Evolutionary conservation across 1,140 invertebrate species (phyloP), one percentile per base, ranked within the genome.

Genomic region (Micrasema longulum): DNA sequence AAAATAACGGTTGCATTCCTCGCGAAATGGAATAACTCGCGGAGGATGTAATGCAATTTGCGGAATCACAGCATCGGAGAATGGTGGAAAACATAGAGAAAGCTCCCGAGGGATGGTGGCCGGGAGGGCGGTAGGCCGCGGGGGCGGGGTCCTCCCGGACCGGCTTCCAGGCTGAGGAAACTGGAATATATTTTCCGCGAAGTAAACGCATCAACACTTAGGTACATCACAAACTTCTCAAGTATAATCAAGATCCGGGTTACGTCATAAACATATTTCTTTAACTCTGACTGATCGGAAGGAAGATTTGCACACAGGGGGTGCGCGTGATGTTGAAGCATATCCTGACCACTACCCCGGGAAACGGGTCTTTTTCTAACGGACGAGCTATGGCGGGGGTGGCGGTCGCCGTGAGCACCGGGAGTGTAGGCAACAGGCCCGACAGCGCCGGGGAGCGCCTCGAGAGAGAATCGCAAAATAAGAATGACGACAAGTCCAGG

Each of bases 251-350:
- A n/a, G n/a, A n/a, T n/a, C n/a, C n/a, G n/a, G n/a, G n/a, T n/a
- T n/a, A n/a, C n/a, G n/a, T n/a, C n/a, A n/a, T n/a, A n/a, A n/a
- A 31, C 2, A 31, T 31, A 31, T 31, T 55, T 12, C 4, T 7
- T 14, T 60, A 26, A 63, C 7, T 14, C 12, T 10, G 20, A 18
- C 5, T 38, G 41, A 48, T 64, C 60, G 60, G 47, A 26, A 64
- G 60, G 6, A 3, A 38, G 16, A 26, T 22, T 20, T 47, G 18
- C 41, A 64, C 23, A 12, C 14, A 23, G 60, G 76, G 52, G 14
- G 63, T 48, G 50, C 62, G 78, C 79, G 80, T 76, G 78, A 85
- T 85, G 84, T 83, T 85, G 82, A 85, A 85, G 79, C 84, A 85
- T 80, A 82, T 83, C 31, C 74, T 73, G 67, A 69, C 63, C 20